Evolutionary conservation across 2,888 invertebrate genomes (phyloP).

Genomic region (Andrena dorsata): DNA sequence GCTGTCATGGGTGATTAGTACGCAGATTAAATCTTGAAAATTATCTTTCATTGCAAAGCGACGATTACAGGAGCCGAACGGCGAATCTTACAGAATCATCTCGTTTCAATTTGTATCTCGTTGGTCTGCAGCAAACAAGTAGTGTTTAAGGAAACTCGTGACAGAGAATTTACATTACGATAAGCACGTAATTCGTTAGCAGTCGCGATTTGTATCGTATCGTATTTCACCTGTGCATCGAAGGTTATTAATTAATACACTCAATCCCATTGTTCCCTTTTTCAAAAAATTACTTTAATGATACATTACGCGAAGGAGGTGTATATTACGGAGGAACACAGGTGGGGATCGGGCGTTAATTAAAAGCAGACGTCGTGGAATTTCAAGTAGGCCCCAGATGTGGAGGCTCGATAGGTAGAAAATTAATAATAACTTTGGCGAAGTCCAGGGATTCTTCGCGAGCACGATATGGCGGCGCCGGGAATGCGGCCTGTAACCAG

Average conservation of each 20-base stretch:
- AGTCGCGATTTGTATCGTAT: neutral
- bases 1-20: neutral
- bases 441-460: constrained; percentile 65
- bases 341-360: constrained; percentile 62
- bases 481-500: constrained; percentile 51
- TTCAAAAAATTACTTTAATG: constrained; percentile 21
- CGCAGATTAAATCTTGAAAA: neutral
- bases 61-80: neutral
- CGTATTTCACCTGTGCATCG: neutral
- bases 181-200: constrained; percentile 1
- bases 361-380: constrained; percentile 69
- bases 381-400: constrained; percentile 68
- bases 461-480: constrained; percentile 47
- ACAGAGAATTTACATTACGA: neutral
- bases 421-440: constrained; percentile 75
- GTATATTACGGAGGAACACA: constrained; percentile 51
- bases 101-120: neutral
- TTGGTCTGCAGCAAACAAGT: too few relatives aligned
- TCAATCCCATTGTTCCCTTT: constrained; percentile 24
- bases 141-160: neutral
- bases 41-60: neutral
- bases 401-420: constrained; percentile 62
- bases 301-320: constrained; percentile 15
- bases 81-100: neutral
- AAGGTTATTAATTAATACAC: constrained; percentile 19